phyloP scores from a whole-genome alignment of 2,797 vertebrate genomes.

The Prionace glauca region DNA sequence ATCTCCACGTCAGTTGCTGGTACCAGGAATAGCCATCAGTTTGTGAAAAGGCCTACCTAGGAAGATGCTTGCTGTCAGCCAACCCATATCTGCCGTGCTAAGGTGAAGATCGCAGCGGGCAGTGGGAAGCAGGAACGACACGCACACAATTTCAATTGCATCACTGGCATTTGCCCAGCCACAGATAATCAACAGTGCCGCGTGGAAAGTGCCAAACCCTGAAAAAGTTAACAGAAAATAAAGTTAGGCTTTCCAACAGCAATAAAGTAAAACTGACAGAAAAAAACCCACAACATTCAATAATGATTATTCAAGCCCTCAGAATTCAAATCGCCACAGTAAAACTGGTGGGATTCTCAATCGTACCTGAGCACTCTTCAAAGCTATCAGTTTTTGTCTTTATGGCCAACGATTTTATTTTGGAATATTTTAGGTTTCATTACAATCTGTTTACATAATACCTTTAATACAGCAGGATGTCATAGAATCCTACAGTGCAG shows the following conservation, averaged over 20 bases:
- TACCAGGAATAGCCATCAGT: not conserved
- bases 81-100: slow-evolving; percentile 62
- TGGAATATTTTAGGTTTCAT: not conserved
- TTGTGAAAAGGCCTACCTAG: slow-evolving; percentile 50
- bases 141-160: slow-evolving; percentile 65
- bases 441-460: no score
- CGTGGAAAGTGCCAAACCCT: slow-evolving; percentile 67
- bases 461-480: no score
- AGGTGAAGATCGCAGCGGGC: slow-evolving; percentile 58
- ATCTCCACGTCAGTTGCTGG: no score
- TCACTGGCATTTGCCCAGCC: slow-evolving; percentile 71
- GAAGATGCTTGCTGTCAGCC: slow-evolving; percentile 66
- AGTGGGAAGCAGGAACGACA: slow-evolving; percentile 65
- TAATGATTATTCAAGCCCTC: not conserved
- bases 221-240: not conserved
- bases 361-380: not conserved
- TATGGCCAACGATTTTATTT: not conserved
- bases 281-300: not conserved
- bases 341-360: not conserved
- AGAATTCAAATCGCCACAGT: not conserved
- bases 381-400: not conserved
- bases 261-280: not conserved
- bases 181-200: slow-evolving; percentile 57
- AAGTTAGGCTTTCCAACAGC: not conserved
- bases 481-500: no score